Percentiles rank a stretch among this genome's conserved stretches.
phyloP scores from a whole-genome alignment of 1,140 invertebrate species.

The Reticulitermes speratus region DNA sequence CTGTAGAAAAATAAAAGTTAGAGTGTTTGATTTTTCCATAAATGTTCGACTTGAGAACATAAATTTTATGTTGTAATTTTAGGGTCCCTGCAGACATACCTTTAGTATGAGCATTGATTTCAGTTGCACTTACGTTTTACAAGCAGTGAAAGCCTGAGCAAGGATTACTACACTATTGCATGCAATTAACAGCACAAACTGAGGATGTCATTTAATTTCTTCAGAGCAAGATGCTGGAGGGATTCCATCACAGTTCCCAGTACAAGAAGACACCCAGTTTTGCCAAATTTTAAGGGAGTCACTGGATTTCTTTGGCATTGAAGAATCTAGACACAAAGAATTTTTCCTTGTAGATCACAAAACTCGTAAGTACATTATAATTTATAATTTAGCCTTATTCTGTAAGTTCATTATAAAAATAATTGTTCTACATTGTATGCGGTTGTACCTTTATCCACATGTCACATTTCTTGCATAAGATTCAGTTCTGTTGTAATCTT shows the following conservation, averaged over 20 bases:
- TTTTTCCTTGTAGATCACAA: conserved; percentile 97
- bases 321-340: conserved; percentile 83
- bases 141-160: too few relatives aligned
- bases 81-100: too few relatives aligned
- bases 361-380: conserved; percentile 73
- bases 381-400: conserved; percentile 24
- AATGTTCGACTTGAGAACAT: too few relatives aligned
- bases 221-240: conserved; percentile 80
- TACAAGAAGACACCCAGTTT: conserved; percentile 99
- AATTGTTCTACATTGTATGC: conserved; percentile 20
- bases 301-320: conserved; percentile 96
- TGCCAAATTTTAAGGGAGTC: conserved; percentile 93
- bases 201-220: not conserved
- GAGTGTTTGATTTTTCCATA: too few relatives aligned
- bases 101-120: too few relatives aligned
- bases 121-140: too few relatives aligned
- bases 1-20: too few relatives aligned
- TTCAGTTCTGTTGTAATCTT: too few relatives aligned
- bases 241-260: conserved; percentile 97
- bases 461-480: not conserved
- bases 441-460: conserved; percentile 33
- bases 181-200: too few relatives aligned
- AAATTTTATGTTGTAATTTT: too few relatives aligned
- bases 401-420: conserved; percentile 28
- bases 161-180: too few relatives aligned